Evolutionary conservation across 2,888 invertebrate species (phyloP).

Genomic region (Norana najaformis): DNA sequence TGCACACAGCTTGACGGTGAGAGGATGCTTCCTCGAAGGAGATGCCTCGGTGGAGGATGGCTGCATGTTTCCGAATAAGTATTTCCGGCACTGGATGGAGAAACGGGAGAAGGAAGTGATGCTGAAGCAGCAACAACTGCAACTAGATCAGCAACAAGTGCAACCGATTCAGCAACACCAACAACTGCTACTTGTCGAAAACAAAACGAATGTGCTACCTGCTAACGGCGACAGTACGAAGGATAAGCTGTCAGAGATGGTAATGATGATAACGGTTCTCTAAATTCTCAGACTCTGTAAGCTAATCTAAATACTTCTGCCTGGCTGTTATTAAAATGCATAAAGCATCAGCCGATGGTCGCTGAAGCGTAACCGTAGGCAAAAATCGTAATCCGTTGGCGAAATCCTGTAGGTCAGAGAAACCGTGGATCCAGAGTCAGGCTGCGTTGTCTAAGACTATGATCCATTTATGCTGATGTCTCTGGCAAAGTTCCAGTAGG

Average conservation of each 20-base stretch:
- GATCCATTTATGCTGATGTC: too few relatives aligned
- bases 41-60: not conserved
- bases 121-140: not conserved
- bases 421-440: too few relatives aligned
- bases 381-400: not conserved
- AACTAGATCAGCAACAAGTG: too few relatives aligned
- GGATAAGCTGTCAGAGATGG: not conserved
- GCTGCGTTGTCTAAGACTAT: too few relatives aligned
- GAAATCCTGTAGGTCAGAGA: not conserved
- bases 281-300: not conserved
- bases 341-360: not conserved
- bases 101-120: not conserved
- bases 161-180: not conserved
- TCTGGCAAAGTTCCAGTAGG: not conserved
- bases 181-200: not conserved
- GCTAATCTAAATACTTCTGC: not conserved
- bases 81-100: not conserved
- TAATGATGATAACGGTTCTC: not conserved
- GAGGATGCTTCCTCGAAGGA: constrained; percentile 32
- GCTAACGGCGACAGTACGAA: not conserved
- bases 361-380: not conserved
- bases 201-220: not conserved
- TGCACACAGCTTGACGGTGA: constrained; percentile 9
- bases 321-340: not conserved
- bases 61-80: not conserved